These are phyloP conservation scores for Glossophaga mutica DNA, from an alignment of 2,797 vertebrate genomes.

Conservation along the genomic window DNA sequence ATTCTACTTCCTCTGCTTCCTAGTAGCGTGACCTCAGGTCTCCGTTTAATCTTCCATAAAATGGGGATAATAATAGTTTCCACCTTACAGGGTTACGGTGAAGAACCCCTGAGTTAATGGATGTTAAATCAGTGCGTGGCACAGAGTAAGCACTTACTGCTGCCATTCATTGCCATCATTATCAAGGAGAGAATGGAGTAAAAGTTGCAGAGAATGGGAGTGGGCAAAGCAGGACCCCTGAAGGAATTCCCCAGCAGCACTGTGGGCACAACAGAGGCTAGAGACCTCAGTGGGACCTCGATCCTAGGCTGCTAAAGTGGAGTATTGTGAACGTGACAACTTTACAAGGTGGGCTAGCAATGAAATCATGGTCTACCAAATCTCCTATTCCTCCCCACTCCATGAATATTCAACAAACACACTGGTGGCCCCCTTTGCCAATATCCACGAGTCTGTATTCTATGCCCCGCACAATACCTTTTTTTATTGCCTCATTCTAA, in stretches of 20 bases:
- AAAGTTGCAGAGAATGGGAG: background rate
- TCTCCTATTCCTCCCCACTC: background rate
- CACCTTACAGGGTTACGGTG: background rate
- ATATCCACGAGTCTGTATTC: background rate
- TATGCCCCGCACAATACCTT: background rate
- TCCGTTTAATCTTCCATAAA: slow-evolving; percentile 7
- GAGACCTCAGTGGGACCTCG: background rate
- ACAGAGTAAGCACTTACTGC: background rate
- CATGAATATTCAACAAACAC: background rate
- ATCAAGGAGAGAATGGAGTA: background rate
- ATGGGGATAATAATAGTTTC: background rate
- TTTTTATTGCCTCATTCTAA: background rate
- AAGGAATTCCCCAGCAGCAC: background rate
- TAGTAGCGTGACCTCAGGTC: background rate
- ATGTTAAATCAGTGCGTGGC: background rate
- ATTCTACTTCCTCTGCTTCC: background rate
- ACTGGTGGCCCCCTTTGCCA: background rate
- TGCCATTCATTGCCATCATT: background rate
- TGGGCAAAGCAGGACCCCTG: background rate
- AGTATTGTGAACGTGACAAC: background rate
- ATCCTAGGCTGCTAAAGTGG: background rate
- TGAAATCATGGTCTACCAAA: background rate
- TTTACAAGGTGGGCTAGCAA: background rate
- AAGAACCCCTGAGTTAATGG: background rate
- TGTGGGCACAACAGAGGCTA: background rate